Conservation (phyloP, 2,113 vertebrate genomes). For the Odocoileus virginianus region DNA sequence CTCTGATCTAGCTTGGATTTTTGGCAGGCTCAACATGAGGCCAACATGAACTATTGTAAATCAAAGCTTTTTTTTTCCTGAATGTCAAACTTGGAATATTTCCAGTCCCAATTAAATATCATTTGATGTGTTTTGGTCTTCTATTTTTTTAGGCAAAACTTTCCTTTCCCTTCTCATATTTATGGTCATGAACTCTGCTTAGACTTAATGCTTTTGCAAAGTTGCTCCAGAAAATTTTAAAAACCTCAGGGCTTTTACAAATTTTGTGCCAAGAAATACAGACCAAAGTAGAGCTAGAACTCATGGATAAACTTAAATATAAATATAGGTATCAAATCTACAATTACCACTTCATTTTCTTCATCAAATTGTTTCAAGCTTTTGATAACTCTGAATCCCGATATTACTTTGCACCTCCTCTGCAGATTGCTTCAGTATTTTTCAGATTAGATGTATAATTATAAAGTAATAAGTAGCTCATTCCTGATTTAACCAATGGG, state of each 20-base stretch:
- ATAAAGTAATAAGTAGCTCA: constrained; percentile 60
- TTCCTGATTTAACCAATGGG: constrained; percentile 57
- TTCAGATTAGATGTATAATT: constrained; percentile 55
- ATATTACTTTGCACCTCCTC: background rate
- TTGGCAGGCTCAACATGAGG: constrained; percentile 86
- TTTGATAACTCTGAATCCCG: background rate
- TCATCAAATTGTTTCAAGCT: constrained; percentile 31
- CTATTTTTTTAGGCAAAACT: constrained; percentile 36
- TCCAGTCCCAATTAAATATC: constrained; percentile 86
- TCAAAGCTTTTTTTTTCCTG: constrained; percentile 84
- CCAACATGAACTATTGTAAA: constrained; percentile 83
- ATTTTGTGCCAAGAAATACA: constrained; percentile 17
- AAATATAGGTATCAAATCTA: background rate
- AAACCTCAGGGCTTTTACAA: background rate
- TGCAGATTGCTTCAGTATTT: constrained; percentile 26
- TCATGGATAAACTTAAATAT: background rate
- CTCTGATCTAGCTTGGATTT: constrained; percentile 86
- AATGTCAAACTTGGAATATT: constrained; percentile 83
- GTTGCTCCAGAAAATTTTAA: constrained; percentile 37
- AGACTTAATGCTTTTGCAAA: constrained; percentile 52
- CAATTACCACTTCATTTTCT: background rate
- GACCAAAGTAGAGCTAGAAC: background rate
- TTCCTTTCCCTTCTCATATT: constrained; percentile 54
- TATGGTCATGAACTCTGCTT: constrained; percentile 56
- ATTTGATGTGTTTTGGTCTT: constrained; percentile 80